Percentiles rank a stretch among this genome's conserved stretches.
phyloP scores from a whole-genome alignment of 1,140 invertebrate genomes.

The Danaus plexippus region DNA sequence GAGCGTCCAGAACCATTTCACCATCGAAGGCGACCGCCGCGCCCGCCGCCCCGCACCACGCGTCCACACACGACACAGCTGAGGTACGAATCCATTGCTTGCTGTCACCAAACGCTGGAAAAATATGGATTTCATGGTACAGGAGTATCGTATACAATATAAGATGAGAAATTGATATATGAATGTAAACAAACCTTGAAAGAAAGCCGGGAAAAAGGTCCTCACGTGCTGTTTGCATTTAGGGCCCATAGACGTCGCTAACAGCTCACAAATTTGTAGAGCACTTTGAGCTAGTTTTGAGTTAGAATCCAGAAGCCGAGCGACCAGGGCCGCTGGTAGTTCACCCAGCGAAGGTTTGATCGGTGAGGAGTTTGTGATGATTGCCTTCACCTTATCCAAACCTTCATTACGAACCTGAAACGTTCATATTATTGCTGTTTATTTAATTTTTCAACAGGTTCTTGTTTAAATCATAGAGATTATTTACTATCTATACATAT shows the following conservation, averaged over 20 bases:
- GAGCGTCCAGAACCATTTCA: constrained; percentile 90
- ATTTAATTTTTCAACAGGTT: neutral
- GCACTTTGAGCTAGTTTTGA: constrained; percentile 90
- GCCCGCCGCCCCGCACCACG: constrained; percentile 86
- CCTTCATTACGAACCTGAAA: constrained; percentile 85
- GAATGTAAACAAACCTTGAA: constrained; percentile 77
- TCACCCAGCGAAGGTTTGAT: constrained; percentile 89
- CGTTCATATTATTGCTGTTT: neutral
- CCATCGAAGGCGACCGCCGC: constrained; percentile 88
- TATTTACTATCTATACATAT: too few relatives aligned
- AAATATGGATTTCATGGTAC: neutral
- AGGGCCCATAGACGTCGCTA: constrained; percentile 86
- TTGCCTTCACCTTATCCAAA: constrained; percentile 82
- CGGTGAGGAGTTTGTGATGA: constrained; percentile 83
- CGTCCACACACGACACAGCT: constrained; percentile 85
- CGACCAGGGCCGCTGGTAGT: constrained; percentile 82
- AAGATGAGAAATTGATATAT: too few relatives aligned
- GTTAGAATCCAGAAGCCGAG: constrained; percentile 89
- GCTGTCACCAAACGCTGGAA: constrained; percentile 74
- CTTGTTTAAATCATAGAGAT: too few relatives aligned
- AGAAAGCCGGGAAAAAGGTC: constrained; percentile 86
- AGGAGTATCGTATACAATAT: too few relatives aligned
- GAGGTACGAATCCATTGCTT: constrained; percentile 84
- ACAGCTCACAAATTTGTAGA: constrained; percentile 83
- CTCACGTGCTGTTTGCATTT: constrained; percentile 85